Base-by-base conservation (phyloP, 2,797 vertebrate species). In the Crenichthys baileyi region DNA sequence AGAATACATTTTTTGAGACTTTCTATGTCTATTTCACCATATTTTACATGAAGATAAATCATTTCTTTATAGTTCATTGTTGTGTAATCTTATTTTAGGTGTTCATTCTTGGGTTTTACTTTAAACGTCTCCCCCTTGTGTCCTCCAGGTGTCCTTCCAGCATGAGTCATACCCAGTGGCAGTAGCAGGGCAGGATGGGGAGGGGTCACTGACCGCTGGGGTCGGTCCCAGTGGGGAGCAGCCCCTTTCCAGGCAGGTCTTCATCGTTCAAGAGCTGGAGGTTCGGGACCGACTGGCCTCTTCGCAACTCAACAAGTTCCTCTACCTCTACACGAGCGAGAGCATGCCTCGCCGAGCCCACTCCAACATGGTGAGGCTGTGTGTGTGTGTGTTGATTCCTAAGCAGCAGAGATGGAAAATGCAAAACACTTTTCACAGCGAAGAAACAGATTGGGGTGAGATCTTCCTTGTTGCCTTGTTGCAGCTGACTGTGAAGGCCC, bases 221-320 rank as follows among this genome's bases (percentile, higher is more conserved):
- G 22, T 86, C 6, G 83, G 91, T 18, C 92, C 84, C 0, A 77
- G 89, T 3, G 95, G 93, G 12, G 97, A 98, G 88, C 96, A 95
- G 87, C 97, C 96, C 0, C 86, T 97, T 67, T 97, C 96, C 55
- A 95, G 97, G 31, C 97, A 98, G 92, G 97, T 98, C 68, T 97
- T 98, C 85, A 96, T 98, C 0, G 97, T 98, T 16, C 97, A 98
- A 91, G 97, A 98, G 92, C 91, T 98, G 58, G 97, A 98, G 92
- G 94, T 98, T 70, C 95, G 97, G 0, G 97, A 98, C 88, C 94
- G 97, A 12, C 94, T 98, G 55, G 97, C 97, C 74, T 95, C 97
- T 77, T 98, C 97, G 12, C 96, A 97, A 89, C 95, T 98, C 91
- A 98, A 98, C 95, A 98, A 98, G 92, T 98, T 98, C 91, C 96